Conservation (phyloP, 64 coral and sea anemone genomes). For the Montipora cactus region DNA sequence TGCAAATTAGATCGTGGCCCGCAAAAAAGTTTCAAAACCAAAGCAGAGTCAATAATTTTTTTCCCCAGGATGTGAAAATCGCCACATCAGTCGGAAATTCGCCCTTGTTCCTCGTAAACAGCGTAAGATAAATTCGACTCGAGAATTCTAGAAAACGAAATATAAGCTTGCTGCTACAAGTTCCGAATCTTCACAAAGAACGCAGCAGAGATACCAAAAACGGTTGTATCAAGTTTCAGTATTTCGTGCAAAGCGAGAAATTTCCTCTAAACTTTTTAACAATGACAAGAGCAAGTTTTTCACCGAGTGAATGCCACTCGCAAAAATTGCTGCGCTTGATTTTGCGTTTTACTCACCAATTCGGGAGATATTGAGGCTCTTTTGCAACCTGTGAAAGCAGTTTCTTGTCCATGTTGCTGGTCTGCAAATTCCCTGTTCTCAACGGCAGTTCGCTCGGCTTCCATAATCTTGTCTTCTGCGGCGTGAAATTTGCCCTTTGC, state of each 20-base stretch:
- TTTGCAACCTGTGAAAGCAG: conserved; percentile 49
- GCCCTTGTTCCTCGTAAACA: background rate
- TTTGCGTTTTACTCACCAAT: conserved; percentile 37
- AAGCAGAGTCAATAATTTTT: conserved; percentile 18
- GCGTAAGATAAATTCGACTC: background rate
- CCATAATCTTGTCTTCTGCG: conserved; percentile 37
- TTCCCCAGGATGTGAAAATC: conserved; percentile 43
- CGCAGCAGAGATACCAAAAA: conserved; percentile 9
- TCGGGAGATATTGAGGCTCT: conserved; percentile 33
- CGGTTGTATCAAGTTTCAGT: conserved; percentile 51
- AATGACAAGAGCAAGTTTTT: background rate
- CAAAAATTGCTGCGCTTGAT: background rate
- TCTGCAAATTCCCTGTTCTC: conserved; percentile 65
- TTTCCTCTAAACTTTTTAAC: conserved; percentile 44
- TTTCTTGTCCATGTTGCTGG: conserved; percentile 53
- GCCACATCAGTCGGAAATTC: background rate
- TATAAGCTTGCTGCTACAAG: conserved; percentile 3
- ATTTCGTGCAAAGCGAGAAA: conserved; percentile 36
- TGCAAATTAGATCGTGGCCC: conserved; percentile 88
- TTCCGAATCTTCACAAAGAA: conserved; percentile 27
- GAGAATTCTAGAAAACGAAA: conserved; percentile 25
- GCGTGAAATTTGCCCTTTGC: conserved; percentile 66
- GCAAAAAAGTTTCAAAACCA: conserved; percentile 88
- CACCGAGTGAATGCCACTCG: background rate
- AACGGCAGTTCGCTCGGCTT: conserved; percentile 33